phyloP scores from a whole-genome alignment of 2,888 invertebrate genomes.

The Listrodromus nycthemerus region DNA sequence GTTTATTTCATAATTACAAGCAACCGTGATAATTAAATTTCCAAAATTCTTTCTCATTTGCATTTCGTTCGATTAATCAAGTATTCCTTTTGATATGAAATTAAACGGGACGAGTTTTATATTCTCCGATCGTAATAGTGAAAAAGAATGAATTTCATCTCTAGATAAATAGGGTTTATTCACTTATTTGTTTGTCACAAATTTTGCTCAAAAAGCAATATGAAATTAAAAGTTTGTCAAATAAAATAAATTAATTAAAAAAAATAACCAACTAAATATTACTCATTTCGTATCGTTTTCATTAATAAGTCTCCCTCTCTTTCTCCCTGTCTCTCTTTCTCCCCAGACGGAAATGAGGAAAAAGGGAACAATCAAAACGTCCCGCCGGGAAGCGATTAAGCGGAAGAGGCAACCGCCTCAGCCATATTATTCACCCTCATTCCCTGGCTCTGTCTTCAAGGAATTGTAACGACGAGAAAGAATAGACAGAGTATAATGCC shows the following conservation, averaged over 20 bases:
- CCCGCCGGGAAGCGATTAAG: constrained; percentile 58
- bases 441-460: constrained; percentile 35
- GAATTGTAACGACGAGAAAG: constrained; percentile 73
- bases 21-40: not conserved
- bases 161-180: no score
- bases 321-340: not conserved
- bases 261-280: not conserved
- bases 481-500: constrained; percentile 72
- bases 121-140: no score
- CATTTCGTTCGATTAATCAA: not conserved
- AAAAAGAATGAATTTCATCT: no score
- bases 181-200: no score
- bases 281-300: constrained; percentile 18
- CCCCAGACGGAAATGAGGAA: not conserved
- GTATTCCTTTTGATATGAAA: not conserved
- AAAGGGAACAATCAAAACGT: constrained; percentile 30
- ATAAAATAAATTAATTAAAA: not conserved
- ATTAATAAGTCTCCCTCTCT: not conserved
- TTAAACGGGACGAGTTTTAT: no score
- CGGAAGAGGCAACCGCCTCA: constrained; percentile 7
- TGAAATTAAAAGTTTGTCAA: not conserved
- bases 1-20: not conserved
- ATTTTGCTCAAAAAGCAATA: no score
- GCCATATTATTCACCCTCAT: constrained; percentile 36
- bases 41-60: not conserved